Evolutionary conservation across 1,140 invertebrate species (phyloP).

Genomic region (Procambarus clarkii): DNA sequence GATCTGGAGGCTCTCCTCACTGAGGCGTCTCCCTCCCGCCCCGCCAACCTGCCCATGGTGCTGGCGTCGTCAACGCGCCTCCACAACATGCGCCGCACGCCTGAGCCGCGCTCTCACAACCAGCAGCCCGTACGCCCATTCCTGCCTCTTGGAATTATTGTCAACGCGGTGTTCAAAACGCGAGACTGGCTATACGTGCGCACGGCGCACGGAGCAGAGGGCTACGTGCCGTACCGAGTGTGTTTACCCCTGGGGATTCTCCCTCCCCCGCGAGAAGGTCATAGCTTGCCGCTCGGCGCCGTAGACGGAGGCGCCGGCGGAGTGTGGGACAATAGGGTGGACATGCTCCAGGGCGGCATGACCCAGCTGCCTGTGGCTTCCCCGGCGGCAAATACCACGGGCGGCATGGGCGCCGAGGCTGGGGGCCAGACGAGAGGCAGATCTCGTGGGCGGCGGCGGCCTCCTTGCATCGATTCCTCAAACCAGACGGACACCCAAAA

Average conservation of each 20-base stretch:
- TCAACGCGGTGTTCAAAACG: conserved; percentile 90
- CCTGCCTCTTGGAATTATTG: conserved; percentile 87
- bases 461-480: conserved; percentile 56
- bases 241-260: conserved; percentile 79
- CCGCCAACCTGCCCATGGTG: conserved; percentile 72
- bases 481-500: conserved; percentile 73
- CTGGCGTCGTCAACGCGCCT: conserved; percentile 71
- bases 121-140: conserved; percentile 67
- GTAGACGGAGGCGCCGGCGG: conserved; percentile 23
- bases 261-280: conserved; percentile 76
- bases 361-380: conserved; percentile 48
- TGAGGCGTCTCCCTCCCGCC: conserved; percentile 63
- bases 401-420: conserved; percentile 67
- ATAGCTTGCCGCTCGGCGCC: conserved; percentile 71
- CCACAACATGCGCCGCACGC: conserved; percentile 71
- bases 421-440: conserved; percentile 50
- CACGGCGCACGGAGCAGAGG: conserved; percentile 87
- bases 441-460: conserved; percentile 59
- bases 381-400: conserved; percentile 72
- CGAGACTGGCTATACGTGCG: conserved; percentile 89
- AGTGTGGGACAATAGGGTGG: conserved; percentile 59
- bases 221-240: conserved; percentile 80
- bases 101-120: conserved; percentile 57
- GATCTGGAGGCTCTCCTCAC: conserved; percentile 71
- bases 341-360: conserved; percentile 47